phyloP scores from a whole-genome alignment of 2,888 invertebrate genomes.

The Chorisops tibialis region DNA sequence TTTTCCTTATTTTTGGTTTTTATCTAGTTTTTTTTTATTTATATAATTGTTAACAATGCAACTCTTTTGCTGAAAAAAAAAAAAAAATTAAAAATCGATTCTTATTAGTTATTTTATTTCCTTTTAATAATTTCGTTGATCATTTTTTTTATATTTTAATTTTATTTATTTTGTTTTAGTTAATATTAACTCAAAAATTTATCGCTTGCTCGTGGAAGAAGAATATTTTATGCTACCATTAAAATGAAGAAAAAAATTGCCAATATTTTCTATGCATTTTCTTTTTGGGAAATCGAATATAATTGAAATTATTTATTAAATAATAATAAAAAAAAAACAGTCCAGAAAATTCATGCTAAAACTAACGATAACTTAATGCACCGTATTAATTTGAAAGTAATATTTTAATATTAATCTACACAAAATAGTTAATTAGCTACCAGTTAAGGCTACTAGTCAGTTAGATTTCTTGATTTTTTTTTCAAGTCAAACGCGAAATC shows the following conservation, averaged over 20 bases:
- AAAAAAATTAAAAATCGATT: too few species aligned
- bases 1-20: too few species aligned
- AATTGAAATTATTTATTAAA: neutral
- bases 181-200: neutral
- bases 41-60: constrained; percentile 5
- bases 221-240: constrained; percentile 10
- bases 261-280: constrained; percentile 12
- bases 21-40: too few species aligned
- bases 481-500: too few species aligned
- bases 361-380: too few species aligned
- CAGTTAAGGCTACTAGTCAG: too few species aligned
- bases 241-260: neutral
- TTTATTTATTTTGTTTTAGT: constrained; percentile 2
- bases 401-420: too few species aligned
- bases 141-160: neutral
- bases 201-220: constrained; percentile 6
- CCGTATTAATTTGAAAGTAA: too few species aligned
- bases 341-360: too few species aligned
- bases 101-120: neutral
- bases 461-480: too few species aligned
- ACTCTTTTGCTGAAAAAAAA: constrained; percentile 7
- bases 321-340: neutral
- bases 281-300: constrained; percentile 9
- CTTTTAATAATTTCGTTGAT: neutral
- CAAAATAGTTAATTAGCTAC: too few species aligned